Percentiles rank a stretch among this genome's conserved stretches.
These are phyloP conservation scores for Linyphia triangularis DNA, from an alignment of 2,888 invertebrate genomes.

Conservation along the genomic window DNA sequence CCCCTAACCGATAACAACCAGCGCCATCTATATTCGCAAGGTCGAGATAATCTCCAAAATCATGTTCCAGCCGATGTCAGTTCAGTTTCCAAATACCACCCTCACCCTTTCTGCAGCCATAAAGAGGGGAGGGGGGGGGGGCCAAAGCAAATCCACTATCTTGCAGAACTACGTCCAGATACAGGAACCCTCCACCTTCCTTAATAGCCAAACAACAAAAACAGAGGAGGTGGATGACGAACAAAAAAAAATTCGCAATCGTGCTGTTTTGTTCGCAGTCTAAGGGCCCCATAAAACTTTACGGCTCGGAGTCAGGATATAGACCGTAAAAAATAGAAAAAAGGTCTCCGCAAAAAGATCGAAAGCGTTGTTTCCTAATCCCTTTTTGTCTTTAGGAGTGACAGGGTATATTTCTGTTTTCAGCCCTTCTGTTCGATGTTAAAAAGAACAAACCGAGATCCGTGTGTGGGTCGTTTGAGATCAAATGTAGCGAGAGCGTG, in stretches of 20 bases:
- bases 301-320: constrained; percentile 51
- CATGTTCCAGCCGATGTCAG: constrained; percentile 14
- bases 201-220: constrained; percentile 25
- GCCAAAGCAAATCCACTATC: constrained; percentile 36
- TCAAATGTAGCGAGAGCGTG: constrained; percentile 42
- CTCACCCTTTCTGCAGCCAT: constrained; percentile 2
- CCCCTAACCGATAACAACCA: constrained; percentile 15
- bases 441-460: neutral
- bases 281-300: constrained; percentile 54
- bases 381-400: constrained; percentile 44
- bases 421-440: neutral
- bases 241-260: neutral
- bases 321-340: constrained; percentile 52
- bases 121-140: neutral
- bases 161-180: neutral
- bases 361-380: constrained; percentile 48
- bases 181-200: neutral
- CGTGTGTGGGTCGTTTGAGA: constrained; percentile 25
- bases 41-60: constrained; percentile 50
- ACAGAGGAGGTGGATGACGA: too few species aligned
- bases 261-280: constrained; percentile 41
- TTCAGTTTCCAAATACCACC: neutral
- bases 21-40: constrained; percentile 45
- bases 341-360: constrained; percentile 4
- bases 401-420: constrained; percentile 52